phyloP scores from a whole-genome alignment of 2,797 vertebrate genomes.

The Huso huso region DNA sequence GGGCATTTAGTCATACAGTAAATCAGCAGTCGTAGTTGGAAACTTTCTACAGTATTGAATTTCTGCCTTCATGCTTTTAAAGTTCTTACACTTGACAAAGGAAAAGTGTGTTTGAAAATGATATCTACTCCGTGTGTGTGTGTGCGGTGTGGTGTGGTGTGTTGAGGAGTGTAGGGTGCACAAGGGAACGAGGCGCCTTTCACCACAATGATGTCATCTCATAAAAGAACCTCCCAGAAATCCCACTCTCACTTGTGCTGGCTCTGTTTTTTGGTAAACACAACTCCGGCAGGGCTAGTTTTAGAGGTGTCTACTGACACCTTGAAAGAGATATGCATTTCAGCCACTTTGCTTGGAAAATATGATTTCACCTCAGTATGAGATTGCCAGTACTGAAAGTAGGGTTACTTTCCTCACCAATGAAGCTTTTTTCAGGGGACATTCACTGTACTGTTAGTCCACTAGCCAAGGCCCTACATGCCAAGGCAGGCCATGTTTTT shows the following conservation, averaged over 20 bases:
- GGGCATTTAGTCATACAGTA: neutral
- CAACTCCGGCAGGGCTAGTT: neutral
- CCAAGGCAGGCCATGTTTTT: too few relatives aligned
- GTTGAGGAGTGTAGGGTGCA: neutral
- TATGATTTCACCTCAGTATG: too few relatives aligned
- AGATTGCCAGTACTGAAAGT: too few relatives aligned
- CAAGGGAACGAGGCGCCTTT: neutral
- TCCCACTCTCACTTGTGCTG: neutral
- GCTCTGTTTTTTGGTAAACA: neutral
- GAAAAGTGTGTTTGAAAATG: neutral
- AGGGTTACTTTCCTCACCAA: too few relatives aligned
- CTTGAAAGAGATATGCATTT: too few relatives aligned
- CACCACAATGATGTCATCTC: neutral
- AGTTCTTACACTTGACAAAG: neutral
- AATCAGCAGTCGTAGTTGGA: neutral
- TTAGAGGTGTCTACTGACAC: too few relatives aligned
- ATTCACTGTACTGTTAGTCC: too few relatives aligned
- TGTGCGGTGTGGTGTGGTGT: too few relatives aligned
- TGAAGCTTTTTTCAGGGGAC: too few relatives aligned
- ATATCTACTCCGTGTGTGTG: neutral
- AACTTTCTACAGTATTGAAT: constrained; percentile 2
- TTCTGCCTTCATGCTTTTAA: neutral
- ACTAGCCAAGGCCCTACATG: too few relatives aligned
- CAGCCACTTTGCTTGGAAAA: too few relatives aligned
- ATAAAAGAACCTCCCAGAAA: neutral